Evolutionary conservation across 1,140 invertebrate species (phyloP).

Genomic region (Pseudomyrmex cubaensis): DNA sequence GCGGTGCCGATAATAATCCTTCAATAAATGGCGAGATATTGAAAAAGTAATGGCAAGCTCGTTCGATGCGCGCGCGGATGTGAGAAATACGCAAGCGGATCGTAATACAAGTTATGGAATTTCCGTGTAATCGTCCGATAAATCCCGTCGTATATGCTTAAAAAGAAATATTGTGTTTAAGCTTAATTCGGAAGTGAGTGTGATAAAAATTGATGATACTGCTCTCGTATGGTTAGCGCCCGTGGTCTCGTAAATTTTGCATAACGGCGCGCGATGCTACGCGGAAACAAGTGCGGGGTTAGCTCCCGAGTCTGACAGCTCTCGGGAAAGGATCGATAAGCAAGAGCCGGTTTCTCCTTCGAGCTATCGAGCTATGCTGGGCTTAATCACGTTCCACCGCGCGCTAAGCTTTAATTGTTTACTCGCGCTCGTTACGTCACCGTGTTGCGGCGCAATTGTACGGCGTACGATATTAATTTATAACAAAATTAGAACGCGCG

Average conservation of each 20-base stretch:
- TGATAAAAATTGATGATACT: constrained; percentile 55
- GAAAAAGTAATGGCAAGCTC: constrained; percentile 22
- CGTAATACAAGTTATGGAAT: constrained; percentile 31
- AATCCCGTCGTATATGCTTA: constrained; percentile 26
- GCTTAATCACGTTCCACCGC: constrained; percentile 35
- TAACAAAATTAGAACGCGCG: constrained; percentile 13
- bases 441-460: not conserved
- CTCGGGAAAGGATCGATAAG: constrained; percentile 36
- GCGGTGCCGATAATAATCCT: constrained; percentile 23
- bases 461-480: constrained; percentile 29
- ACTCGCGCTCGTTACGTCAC: not conserved
- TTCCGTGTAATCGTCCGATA: constrained; percentile 49
- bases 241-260: constrained; percentile 51
- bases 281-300: constrained; percentile 37
- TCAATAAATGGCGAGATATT: constrained; percentile 39
- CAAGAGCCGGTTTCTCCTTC: not conserved
- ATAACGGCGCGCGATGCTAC: constrained; percentile 37
- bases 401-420: constrained; percentile 46
- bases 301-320: not conserved
- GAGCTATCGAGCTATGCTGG: constrained; percentile 24
- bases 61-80: constrained; percentile 5
- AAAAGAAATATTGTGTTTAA: constrained; percentile 53
- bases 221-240: constrained; percentile 31
- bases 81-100: constrained; percentile 27
- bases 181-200: constrained; percentile 57